Evolutionary conservation across 1,140 invertebrate species (phyloP).

Genomic region (Melanaphis sacchari): DNA sequence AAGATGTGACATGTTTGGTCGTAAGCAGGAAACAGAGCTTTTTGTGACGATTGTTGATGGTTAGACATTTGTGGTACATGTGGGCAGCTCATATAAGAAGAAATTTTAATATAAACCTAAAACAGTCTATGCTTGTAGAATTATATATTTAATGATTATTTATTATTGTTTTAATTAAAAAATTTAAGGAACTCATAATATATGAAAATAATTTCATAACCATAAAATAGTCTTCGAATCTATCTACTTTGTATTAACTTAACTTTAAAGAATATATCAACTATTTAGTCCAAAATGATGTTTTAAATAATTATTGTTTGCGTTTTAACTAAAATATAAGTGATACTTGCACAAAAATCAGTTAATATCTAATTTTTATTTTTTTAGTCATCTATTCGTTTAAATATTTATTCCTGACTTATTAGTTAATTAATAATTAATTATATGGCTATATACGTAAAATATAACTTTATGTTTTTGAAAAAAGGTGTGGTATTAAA

Average conservation of each 20-base stretch:
- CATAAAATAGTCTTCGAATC: not conserved
- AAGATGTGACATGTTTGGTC: no score
- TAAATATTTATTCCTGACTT: not conserved
- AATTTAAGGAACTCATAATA: no score
- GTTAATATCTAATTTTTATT: no score
- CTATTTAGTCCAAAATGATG: not conserved
- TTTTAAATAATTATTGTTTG: not conserved
- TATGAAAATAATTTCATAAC: not conserved
- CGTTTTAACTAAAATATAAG: not conserved
- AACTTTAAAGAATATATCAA: not conserved
- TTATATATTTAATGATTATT: no score
- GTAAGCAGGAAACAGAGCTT: no score
- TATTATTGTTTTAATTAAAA: no score
- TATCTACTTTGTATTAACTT: not conserved
- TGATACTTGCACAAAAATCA: not conserved
- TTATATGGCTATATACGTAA: not conserved
- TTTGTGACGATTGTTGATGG: no score
- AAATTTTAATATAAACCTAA: not conserved
- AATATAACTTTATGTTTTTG: not conserved
- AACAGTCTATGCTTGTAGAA: not conserved
- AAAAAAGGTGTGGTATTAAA: not conserved
- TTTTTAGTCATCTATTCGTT: not conserved
- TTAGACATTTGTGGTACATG: no score
- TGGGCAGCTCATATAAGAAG: no score
- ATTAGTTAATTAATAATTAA: not conserved